Evolutionary conservation across 2,113 vertebrate species (phyloP).

Genomic region (Bubo scandiacus): DNA sequence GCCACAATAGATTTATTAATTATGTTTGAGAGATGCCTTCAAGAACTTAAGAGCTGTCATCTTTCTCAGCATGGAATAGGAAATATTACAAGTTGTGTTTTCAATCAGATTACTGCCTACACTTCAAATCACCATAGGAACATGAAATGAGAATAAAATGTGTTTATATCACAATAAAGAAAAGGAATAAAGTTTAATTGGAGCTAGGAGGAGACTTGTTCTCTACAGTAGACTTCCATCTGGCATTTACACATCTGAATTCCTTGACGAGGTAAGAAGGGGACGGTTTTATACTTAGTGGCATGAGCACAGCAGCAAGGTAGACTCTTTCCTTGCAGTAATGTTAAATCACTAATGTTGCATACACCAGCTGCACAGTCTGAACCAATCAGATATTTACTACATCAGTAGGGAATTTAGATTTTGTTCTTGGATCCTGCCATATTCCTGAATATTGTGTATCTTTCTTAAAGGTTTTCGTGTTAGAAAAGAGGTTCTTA

Average conservation of each 20-base stretch:
- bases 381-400: neutral
- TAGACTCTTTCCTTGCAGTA: neutral
- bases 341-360: neutral
- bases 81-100: neutral
- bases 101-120: neutral
- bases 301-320: neutral
- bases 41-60: conserved; percentile 5
- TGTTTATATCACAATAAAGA: neutral
- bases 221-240: neutral
- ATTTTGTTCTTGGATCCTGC: neutral
- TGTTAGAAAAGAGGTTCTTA: neutral
- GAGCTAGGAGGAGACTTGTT: neutral
- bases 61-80: neutral
- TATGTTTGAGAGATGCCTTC: neutral
- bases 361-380: neutral
- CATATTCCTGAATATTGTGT: neutral
- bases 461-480: neutral
- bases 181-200: neutral
- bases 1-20: conserved; percentile 2
- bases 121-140: conserved; percentile 3
- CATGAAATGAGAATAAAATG: neutral
- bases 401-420: neutral
- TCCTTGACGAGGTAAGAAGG: neutral
- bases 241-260: neutral
- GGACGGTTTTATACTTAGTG: neutral